Percentiles rank a stretch among this genome's conserved stretches.
Evolutionary conservation across 92 coral and sea anemone genomes (phyloP).

Genomic region (Phenganax stokvisi): DNA sequence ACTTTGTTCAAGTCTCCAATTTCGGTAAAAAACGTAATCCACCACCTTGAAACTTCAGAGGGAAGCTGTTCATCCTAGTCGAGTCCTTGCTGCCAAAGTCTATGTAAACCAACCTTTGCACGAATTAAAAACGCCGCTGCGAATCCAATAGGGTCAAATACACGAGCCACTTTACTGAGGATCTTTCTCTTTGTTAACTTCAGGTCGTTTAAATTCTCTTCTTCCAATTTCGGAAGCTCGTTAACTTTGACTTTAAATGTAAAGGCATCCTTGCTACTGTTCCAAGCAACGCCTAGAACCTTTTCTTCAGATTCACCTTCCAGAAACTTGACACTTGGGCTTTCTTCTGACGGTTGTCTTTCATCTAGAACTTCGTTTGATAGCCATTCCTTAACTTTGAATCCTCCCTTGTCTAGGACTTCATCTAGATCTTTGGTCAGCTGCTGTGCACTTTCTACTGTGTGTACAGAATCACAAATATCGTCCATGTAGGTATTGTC

Average conservation of each 20-base stretch:
- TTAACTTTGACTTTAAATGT: conserved; percentile 28
- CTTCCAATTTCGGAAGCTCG: background rate
- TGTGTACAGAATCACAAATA: conserved; percentile 54
- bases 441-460: conserved; percentile 46
- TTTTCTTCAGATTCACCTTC: conserved; percentile 34
- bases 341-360: background rate
- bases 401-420: conserved; percentile 52
- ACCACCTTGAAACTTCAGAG: conserved; percentile 34
- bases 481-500: conserved; percentile 63
- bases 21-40: conserved; percentile 40
- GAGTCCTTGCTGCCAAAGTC: conserved; percentile 27
- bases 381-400: conserved; percentile 54
- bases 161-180: conserved; percentile 49
- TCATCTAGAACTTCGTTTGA: conserved; percentile 29
- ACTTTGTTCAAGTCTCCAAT: conserved; percentile 38
- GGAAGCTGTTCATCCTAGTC: conserved; percentile 44
- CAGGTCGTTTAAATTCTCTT: background rate
- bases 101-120: conserved; percentile 42
- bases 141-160: conserved; percentile 55
- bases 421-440: conserved; percentile 54
- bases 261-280: conserved; percentile 14
- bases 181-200: conserved; percentile 38
- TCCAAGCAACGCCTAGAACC: conserved; percentile 20
- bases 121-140: conserved; percentile 44
- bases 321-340: conserved; percentile 17